Evolutionary conservation across 2,888 invertebrate genomes (phyloP), one percentile per base, ranked within the genome.

Genomic region (Coremacera marginata): DNA sequence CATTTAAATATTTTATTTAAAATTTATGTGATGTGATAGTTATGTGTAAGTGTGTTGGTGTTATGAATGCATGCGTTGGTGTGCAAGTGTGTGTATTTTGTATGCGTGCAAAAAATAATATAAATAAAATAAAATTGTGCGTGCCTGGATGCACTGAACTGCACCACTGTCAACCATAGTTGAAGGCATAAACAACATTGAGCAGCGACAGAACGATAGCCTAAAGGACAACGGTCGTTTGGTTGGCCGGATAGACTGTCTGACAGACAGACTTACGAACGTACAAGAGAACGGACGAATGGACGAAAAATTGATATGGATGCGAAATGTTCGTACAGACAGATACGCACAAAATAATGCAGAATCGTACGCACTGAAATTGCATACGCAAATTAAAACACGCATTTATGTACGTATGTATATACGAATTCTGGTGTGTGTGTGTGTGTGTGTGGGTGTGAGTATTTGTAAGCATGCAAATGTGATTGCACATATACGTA

Each of bases 1-100:
- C 71, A 77, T 77, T 79, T 75, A 77, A 79, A 79, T 79, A 79
- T 77, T 77, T 79, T 76, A 80, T 76, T 78, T 79, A 72, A 77
- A 79, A 79, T 79, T 76, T 77, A 75, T 79, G 76, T 37, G 37
- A 31, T 37, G 52, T 34, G 19, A 19, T 52, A 63, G 16, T 49
- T 70, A 55, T 72, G 27, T 49, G 72, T 8, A 31, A 22, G 25
- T 60, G 34, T 19, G 34, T 73, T 27, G 49, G 63, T 73, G 25
- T 1, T n/a, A 19, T 22, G 25, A 1, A 60, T 14, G 2, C 27
- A 14, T 19, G 44, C 44, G 22, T 22, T 34, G 4, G 44, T 57
- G 31, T 34, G 14, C 27, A 19, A 8, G 7, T 70, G 52, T 71
- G 60, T 34, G 71, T 37, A n/a, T 16, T 11, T 25, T 49, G 31